phyloP scores from a whole-genome alignment of 1,140 invertebrate species.

The Mamestra configurata region DNA sequence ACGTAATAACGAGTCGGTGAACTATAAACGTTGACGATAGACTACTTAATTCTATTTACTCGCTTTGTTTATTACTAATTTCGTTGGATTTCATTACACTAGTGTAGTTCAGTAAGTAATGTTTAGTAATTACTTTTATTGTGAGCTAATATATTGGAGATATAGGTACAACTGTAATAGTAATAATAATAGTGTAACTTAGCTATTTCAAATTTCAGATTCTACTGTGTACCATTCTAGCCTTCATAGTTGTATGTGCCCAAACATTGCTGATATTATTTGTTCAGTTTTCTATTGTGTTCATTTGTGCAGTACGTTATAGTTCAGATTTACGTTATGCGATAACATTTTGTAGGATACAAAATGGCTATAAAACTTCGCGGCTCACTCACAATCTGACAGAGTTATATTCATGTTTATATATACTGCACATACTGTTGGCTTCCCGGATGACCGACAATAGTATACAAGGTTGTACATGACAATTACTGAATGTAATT shows the following conservation, averaged over 20 bases:
- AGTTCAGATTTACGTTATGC: conserved; percentile 40
- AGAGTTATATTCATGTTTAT: conserved; percentile 31
- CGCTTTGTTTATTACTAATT: conserved; percentile 1
- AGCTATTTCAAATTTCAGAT: no score
- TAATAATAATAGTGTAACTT: no score
- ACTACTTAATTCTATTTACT: background rate
- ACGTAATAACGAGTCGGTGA: background rate
- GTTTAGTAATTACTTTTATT: conserved; percentile 6
- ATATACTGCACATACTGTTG: conserved; percentile 46
- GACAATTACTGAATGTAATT: conserved; percentile 40
- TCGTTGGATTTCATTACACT: background rate
- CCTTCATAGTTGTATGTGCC: background rate
- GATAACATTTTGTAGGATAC: conserved; percentile 42
- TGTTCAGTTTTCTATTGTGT: conserved; percentile 38
- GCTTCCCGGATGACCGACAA: conserved; percentile 53
- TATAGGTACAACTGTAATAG: no score
- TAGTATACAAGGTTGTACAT: conserved; percentile 40
- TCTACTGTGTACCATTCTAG: background rate
- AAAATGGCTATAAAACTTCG: conserved; percentile 24
- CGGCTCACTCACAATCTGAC: conserved; percentile 5
- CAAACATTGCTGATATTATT: conserved; percentile 17
- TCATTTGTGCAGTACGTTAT: conserved; percentile 39
- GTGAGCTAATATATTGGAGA: background rate
- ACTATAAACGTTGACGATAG: background rate
- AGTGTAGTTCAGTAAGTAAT: background rate